These are phyloP conservation scores for Cryptus viduatorius DNA, from an alignment of 2,888 invertebrate species.

Conservation along the genomic window DNA sequence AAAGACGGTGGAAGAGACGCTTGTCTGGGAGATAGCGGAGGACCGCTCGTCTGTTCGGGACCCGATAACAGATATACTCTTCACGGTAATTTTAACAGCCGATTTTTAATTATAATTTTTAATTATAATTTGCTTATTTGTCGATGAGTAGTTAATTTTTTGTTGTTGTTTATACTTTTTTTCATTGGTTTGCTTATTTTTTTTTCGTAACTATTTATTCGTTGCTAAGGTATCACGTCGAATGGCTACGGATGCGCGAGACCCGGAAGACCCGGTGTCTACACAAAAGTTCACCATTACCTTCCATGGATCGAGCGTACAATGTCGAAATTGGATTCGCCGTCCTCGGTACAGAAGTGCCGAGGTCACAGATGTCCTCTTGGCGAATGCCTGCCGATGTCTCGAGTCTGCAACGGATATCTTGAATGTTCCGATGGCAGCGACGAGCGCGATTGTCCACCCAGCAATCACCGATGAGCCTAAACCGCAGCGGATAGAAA, in stretches of 20 bases:
- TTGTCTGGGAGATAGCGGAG: conserved; percentile 93
- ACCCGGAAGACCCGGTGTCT: conserved; percentile 92
- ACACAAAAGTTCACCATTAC: conserved; percentile 92
- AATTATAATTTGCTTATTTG: too few relatives aligned
- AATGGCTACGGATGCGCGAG: conserved; percentile 93
- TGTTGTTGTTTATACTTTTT: not conserved
- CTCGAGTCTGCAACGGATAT: conserved; percentile 91
- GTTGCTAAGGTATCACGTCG: conserved; percentile 89
- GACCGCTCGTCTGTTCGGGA: conserved; percentile 92
- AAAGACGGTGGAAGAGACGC: conserved; percentile 93
- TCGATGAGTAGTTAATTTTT: too few relatives aligned
- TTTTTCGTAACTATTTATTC: conserved; percentile 8
- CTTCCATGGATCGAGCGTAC: conserved; percentile 90
- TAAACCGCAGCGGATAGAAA: not conserved
- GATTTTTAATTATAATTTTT: conserved; percentile 8
- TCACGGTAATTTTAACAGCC: conserved; percentile 76
- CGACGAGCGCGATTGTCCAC: conserved; percentile 88
- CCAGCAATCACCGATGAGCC: conserved; percentile 49
- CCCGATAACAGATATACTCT: conserved; percentile 82
- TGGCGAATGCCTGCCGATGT: conserved; percentile 90
- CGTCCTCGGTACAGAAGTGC: conserved; percentile 83
- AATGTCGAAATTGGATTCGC: conserved; percentile 81
- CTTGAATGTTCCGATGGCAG: conserved; percentile 92
- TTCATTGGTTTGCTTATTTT: not conserved
- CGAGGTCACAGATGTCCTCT: conserved; percentile 91